These are phyloP conservation scores for Amazona guildingii DNA, from an alignment of 2,113 vertebrate species.

Conservation along the genomic window DNA sequence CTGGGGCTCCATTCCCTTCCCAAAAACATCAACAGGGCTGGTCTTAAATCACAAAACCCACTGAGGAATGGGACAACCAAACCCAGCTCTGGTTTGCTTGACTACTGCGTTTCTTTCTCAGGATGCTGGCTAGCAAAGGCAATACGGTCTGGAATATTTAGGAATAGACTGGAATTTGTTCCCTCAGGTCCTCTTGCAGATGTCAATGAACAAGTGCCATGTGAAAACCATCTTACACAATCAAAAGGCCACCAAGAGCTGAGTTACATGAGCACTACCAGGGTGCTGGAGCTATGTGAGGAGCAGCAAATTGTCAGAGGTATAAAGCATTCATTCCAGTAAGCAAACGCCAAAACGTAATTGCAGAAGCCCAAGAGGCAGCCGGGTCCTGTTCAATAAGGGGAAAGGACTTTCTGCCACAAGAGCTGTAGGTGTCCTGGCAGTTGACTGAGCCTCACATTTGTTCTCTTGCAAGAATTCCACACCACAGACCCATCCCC, in stretches of 20 bases:
- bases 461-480: not conserved
- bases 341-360: not conserved
- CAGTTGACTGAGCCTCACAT: not conserved
- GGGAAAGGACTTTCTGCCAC: too few species aligned
- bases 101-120: not conserved
- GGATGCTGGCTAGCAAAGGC: not conserved
- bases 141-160: not conserved
- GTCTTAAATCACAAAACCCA: not conserved
- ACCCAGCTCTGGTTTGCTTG: not conserved
- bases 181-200: not conserved
- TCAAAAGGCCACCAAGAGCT: not conserved
- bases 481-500: not conserved
- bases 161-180: not conserved
- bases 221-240: not conserved
- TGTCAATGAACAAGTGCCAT: not conserved
- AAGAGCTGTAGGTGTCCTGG: too few species aligned
- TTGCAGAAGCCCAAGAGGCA: not conserved
- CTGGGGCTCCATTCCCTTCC: not conserved
- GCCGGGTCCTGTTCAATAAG: not conserved
- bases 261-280: not conserved
- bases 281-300: not conserved
- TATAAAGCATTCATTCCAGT: not conserved
- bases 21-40: not conserved
- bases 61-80: not conserved
- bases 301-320: not conserved